Evolutionary conservation across 2,888 invertebrate species (phyloP).

Genomic region (Heteropelma amictum): DNA sequence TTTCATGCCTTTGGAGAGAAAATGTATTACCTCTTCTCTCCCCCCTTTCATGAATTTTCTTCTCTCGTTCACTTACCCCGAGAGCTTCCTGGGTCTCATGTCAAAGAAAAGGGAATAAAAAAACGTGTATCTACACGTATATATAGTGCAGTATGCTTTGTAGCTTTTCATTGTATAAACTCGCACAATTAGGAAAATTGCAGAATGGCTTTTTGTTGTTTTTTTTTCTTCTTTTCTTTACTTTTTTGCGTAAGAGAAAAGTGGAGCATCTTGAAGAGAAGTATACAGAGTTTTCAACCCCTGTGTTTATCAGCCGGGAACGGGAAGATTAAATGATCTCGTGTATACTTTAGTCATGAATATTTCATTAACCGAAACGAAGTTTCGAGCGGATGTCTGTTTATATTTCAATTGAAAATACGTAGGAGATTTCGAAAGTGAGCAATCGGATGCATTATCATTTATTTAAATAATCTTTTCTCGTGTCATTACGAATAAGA

Average conservation of each 20-base stretch:
- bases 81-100: conserved; percentile 32
- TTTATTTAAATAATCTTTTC: no score
- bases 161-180: conserved; percentile 25
- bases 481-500: no score
- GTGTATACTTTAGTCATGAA: conserved; percentile 2
- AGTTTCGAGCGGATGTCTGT: background rate
- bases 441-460: no score
- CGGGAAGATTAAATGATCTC: background rate
- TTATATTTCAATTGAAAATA: no score
- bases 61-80: conserved; percentile 21
- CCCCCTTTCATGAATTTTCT: conserved; percentile 36
- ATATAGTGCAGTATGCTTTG: no score
- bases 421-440: no score
- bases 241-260: background rate
- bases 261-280: background rate
- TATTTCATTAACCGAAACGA: background rate
- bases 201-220: conserved; percentile 20
- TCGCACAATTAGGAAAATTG: conserved; percentile 28
- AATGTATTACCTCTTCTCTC: conserved; percentile 54
- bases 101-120: conserved; percentile 14
- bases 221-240: conserved; percentile 6
- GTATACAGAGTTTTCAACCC: background rate
- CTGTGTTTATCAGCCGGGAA: conserved; percentile 1
- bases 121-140: no score
- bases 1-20: conserved; percentile 58